phyloP scores from a whole-genome alignment of 1,140 invertebrate genomes.

The Pseudomyrmex cubaensis region DNA sequence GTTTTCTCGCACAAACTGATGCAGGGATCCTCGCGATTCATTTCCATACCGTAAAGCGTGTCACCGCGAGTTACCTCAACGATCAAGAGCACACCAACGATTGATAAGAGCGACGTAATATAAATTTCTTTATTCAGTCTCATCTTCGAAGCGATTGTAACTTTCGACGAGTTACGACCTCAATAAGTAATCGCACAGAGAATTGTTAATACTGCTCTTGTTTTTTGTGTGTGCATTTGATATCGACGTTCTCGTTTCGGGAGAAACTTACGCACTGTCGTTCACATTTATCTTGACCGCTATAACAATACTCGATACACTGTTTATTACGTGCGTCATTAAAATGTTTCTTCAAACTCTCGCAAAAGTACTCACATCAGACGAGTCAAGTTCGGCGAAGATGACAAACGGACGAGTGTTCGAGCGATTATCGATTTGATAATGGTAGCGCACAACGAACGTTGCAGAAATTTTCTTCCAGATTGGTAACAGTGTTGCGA shows the following conservation, averaged over 20 bases:
- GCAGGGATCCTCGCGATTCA: conserved; percentile 79
- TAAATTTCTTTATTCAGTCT: conserved; percentile 46
- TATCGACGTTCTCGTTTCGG: too few relatives aligned
- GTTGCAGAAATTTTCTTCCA: neutral
- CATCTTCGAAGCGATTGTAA: conserved; percentile 45
- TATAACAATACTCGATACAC: neutral
- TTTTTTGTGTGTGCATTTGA: neutral
- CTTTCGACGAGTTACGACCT: too few relatives aligned
- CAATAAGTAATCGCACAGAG: too few relatives aligned
- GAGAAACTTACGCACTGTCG: neutral
- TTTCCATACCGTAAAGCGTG: conserved; percentile 69
- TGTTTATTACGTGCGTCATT: too few relatives aligned
- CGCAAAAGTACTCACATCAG: too few relatives aligned
- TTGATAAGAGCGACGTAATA: conserved; percentile 46
- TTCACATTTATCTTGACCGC: neutral
- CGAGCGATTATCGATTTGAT: conserved; percentile 74
- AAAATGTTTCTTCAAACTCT: neutral
- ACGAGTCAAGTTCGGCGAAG: neutral
- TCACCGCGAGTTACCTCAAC: conserved; percentile 63
- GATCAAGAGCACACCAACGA: conserved; percentile 34
- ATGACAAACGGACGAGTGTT: conserved; percentile 64
- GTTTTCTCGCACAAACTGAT: conserved; percentile 78
- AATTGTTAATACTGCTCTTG: neutral
- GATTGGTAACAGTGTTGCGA: neutral
- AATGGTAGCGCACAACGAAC: conserved; percentile 49